Evolutionary conservation across 1,140 invertebrate genomes (phyloP).

Genomic region (Dermatophagoides farinae): DNA sequence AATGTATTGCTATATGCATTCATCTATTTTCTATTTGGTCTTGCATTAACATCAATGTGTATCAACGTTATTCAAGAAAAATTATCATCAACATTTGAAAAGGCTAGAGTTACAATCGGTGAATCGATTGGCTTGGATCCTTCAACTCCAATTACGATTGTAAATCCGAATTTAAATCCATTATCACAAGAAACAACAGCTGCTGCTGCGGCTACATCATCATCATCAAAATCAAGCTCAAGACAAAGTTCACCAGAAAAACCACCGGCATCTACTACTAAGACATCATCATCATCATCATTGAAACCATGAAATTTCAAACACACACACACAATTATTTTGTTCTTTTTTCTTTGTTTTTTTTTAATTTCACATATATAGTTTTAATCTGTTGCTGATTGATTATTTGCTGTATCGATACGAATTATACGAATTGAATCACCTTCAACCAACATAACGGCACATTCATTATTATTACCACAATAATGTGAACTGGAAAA

Average conservation of each 20-base stretch:
- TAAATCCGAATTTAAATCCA: neutral
- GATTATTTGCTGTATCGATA: slow-evolving; percentile 28
- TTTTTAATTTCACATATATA: neutral
- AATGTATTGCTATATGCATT: slow-evolving; percentile 79
- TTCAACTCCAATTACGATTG: neutral
- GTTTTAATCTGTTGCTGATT: neutral
- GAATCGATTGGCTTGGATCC: slow-evolving; percentile 53
- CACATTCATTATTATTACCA: slow-evolving; percentile 40
- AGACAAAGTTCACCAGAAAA: too few relatives aligned
- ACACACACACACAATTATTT: too few relatives aligned
- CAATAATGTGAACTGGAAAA: slow-evolving; percentile 46
- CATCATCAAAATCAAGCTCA: too few relatives aligned
- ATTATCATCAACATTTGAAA: slow-evolving; percentile 55
- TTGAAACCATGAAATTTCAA: too few relatives aligned
- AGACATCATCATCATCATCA: too few relatives aligned
- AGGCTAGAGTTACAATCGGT: slow-evolving; percentile 60
- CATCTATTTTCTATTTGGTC: slow-evolving; percentile 74
- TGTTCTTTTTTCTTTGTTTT: neutral
- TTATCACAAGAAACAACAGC: too few relatives aligned
- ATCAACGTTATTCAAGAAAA: slow-evolving; percentile 81
- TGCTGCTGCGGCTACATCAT: too few relatives aligned
- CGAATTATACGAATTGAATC: slow-evolving; percentile 33
- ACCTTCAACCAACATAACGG: slow-evolving; percentile 37
- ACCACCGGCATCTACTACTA: too few relatives aligned
- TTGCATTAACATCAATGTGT: slow-evolving; percentile 85